Evolutionary conservation across 1,140 invertebrate genomes (phyloP).

Genomic region (Drosophila saltans): DNA sequence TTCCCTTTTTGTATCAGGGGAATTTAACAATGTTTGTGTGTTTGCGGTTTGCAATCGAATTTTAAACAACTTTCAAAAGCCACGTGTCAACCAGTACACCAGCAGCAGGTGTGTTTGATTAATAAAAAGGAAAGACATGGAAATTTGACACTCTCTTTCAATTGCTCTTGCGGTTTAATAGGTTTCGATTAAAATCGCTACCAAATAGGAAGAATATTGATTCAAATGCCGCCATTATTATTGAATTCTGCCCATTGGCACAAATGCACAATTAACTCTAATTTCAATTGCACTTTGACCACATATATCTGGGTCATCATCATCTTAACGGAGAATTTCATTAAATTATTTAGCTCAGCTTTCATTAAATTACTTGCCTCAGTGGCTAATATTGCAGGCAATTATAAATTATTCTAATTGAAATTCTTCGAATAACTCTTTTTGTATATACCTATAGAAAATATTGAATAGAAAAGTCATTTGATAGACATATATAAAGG

Average conservation of each 20-base stretch:
- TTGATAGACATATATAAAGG: no score
- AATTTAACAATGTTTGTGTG: background rate
- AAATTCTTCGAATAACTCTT: no score
- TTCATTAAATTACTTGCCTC: background rate
- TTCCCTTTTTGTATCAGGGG: background rate
- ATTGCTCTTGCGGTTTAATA: slow-evolving; percentile 45
- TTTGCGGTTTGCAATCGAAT: background rate
- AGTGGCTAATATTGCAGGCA: background rate
- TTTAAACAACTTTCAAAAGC: background rate
- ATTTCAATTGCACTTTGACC: slow-evolving; percentile 34
- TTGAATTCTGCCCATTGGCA: slow-evolving; percentile 21
- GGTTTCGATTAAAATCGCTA: slow-evolving; percentile 14
- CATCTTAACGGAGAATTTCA: background rate
- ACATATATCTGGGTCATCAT: slow-evolving; percentile 18
- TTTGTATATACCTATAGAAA: no score
- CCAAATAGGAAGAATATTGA: background rate
- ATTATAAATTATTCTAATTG: background rate
- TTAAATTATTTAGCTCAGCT: background rate
- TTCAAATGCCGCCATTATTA: slow-evolving; percentile 26
- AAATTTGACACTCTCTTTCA: slow-evolving; percentile 2
- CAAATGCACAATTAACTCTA: slow-evolving; percentile 45
- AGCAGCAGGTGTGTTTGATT: slow-evolving; percentile 1
- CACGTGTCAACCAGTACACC: background rate
- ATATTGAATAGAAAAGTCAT: no score
- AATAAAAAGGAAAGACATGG: slow-evolving; percentile 1